Evolutionary conservation across 2,888 invertebrate genomes (phyloP).

Genomic region (Oscheius sp.): DNA sequence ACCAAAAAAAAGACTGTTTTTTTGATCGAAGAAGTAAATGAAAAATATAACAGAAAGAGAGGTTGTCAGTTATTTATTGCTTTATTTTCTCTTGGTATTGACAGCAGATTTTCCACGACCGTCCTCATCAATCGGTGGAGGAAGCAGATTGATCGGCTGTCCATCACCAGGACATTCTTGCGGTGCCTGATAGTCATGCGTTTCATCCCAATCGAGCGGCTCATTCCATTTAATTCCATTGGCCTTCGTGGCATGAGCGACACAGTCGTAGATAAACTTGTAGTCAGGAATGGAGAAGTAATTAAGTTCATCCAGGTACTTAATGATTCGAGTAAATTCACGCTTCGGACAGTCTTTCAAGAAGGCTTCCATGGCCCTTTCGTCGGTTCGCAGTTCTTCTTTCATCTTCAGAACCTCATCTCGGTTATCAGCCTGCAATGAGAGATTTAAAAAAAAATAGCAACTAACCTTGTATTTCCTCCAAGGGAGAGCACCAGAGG

Average conservation of each 20-base stretch:
- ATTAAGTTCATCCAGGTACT: conserved; percentile 52
- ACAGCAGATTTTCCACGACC: too few relatives aligned
- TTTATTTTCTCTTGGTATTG: too few relatives aligned
- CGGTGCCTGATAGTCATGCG: conserved; percentile 44
- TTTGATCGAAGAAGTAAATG: too few relatives aligned
- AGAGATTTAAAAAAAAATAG: too few relatives aligned
- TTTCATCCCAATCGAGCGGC: conserved; percentile 58
- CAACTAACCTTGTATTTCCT: conserved; percentile 45
- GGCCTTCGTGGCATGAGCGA: conserved; percentile 47
- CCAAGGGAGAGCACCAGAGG: conserved; percentile 61
- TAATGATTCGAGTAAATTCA: conserved; percentile 43
- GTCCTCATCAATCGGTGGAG: not conserved
- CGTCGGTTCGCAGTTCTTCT: conserved; percentile 39
- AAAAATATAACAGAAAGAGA: too few relatives aligned
- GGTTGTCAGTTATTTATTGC: too few relatives aligned
- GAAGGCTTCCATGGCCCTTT: conserved; percentile 41
- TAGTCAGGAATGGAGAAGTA: conserved; percentile 62
- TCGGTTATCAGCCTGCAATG: conserved; percentile 47
- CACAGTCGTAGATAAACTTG: conserved; percentile 51
- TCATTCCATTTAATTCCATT: conserved; percentile 47
- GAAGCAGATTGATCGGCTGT: not conserved
- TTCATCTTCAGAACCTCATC: conserved; percentile 56
- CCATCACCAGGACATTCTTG: conserved; percentile 47
- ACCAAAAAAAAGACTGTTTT: too few relatives aligned
- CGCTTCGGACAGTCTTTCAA: conserved; percentile 43